Evolutionary conservation across 1,140 invertebrate species (phyloP).

Genomic region (Dendrolimus punctatus): DNA sequence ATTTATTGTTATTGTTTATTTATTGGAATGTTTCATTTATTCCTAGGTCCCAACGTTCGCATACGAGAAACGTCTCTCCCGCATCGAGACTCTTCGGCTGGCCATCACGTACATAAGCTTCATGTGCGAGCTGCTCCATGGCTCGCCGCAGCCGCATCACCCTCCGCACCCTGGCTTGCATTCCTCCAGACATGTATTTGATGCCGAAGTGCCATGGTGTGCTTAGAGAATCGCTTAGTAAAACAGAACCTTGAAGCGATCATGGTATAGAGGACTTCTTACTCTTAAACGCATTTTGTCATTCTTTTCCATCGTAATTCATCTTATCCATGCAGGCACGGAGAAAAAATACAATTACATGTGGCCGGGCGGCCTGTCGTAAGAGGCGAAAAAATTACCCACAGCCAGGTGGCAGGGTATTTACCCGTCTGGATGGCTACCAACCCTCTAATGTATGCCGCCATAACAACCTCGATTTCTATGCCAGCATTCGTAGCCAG

Average conservation of each 20-base stretch:
- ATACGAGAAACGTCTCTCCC: slow-evolving; percentile 97
- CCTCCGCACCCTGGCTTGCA: slow-evolving; percentile 32
- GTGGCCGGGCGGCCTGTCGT: no score
- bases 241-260: not conserved
- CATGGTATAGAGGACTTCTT: no score
- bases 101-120: slow-evolving; percentile 99
- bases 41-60: slow-evolving; percentile 96
- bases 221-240: slow-evolving; percentile 23
- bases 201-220: slow-evolving; percentile 66
- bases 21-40: not conserved
- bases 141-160: slow-evolving; percentile 71
- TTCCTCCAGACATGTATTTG: slow-evolving; percentile 52
- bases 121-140: slow-evolving; percentile 91
- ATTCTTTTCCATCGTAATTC: no score
- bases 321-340: no score
- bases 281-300: no score
- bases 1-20: not conserved
- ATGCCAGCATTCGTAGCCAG: no score
- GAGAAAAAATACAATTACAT: no score
- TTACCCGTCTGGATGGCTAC: no score
- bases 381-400: no score
- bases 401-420: no score
- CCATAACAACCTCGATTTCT: no score
- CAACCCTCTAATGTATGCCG: no score
- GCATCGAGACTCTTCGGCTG: slow-evolving; percentile 96